These are phyloP conservation scores for Tetranychus truncatus DNA, from an alignment of 2,888 invertebrate genomes.

Conservation along the genomic window DNA sequence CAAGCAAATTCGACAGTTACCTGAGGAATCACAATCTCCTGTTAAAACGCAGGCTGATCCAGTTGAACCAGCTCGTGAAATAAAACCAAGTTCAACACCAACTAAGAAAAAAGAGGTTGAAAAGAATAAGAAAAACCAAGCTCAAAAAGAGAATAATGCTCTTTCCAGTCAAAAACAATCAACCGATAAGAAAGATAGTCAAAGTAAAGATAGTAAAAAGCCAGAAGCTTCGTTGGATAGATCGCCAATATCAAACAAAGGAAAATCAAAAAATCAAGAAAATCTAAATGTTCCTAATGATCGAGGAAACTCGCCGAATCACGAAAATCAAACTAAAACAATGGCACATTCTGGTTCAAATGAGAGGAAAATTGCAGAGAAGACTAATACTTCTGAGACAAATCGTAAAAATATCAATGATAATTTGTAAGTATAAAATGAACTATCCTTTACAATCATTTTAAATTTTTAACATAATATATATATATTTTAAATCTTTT, in stretches of 20 bases:
- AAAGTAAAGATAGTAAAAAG: not conserved
- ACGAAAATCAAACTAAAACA: not conserved
- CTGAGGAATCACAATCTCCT: not conserved
- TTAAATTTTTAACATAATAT: not conserved
- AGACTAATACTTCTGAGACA: not conserved
- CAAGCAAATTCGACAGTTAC: not conserved
- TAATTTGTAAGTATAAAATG: not conserved
- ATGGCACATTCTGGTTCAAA: not conserved
- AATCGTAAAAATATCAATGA: not conserved
- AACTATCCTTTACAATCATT: not conserved
- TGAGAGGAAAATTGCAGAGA: not conserved
- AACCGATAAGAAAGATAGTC: not conserved
- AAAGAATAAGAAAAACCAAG: conserved; percentile 4
- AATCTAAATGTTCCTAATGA: not conserved
- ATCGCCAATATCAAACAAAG: not conserved
- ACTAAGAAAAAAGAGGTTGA: not conserved
- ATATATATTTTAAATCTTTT: not conserved
- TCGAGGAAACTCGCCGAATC: too few relatives aligned
- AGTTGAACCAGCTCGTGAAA: not conserved
- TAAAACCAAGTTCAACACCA: not conserved
- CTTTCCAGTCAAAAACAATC: not conserved
- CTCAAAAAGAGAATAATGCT: conserved; percentile 5
- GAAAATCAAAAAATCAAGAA: not conserved
- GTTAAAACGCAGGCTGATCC: not conserved
- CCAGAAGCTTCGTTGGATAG: not conserved